phyloP scores from a whole-genome alignment of 2,113 vertebrate genomes.

The Macrotus californicus region DNA sequence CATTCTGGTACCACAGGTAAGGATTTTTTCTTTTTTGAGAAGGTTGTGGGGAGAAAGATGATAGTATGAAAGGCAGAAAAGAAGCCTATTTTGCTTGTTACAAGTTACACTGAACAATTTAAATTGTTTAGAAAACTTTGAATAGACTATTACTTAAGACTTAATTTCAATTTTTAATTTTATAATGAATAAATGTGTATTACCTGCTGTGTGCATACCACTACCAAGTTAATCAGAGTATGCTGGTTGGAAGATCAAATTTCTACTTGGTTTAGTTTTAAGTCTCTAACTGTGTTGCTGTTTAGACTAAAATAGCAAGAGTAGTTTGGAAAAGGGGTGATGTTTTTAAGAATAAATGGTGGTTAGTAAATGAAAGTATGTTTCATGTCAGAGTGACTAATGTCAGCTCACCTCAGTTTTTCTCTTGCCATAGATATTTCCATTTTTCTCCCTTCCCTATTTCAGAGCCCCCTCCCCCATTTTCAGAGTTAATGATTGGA shows the following conservation, averaged over 20 bases:
- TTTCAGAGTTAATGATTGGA: conserved; percentile 29
- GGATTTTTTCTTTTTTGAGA: conserved; percentile 42
- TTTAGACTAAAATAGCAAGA: conserved; percentile 19
- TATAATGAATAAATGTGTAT: not conserved
- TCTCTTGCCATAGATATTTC: not conserved
- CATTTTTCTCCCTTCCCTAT: not conserved
- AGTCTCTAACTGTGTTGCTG: not conserved
- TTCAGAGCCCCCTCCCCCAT: not conserved
- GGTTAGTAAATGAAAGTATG: not conserved
- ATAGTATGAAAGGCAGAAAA: not conserved
- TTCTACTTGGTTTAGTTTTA: conserved; percentile 33
- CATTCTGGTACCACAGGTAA: conserved; percentile 91
- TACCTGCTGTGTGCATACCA: not conserved
- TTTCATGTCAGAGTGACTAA: not conserved
- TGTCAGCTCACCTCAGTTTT: not conserved
- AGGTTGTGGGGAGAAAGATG: not conserved
- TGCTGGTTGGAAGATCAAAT: not conserved
- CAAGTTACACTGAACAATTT: not conserved
- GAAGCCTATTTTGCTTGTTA: not conserved
- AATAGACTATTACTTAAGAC: not conserved
- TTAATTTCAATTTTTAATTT: not conserved
- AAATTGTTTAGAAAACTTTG: conserved; percentile 23
- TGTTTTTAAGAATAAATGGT: conserved; percentile 24
- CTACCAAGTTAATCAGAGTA: not conserved
- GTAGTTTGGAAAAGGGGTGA: not conserved